These are phyloP conservation scores for Listrodromus nycthemerus DNA, from an alignment of 2,888 invertebrate genomes.

Conservation along the genomic window DNA sequence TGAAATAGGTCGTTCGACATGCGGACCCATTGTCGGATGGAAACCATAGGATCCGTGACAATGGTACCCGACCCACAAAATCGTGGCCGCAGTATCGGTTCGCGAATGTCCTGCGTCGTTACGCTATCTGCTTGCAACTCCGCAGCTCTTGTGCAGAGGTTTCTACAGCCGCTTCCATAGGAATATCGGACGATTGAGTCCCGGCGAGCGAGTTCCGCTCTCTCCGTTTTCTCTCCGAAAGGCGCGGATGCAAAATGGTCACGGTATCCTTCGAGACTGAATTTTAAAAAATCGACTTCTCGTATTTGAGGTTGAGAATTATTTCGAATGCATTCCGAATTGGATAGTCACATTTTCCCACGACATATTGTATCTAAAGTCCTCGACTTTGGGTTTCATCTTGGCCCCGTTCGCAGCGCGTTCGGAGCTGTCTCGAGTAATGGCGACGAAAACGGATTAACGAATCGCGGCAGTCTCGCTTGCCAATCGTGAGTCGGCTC, in stretches of 20 bases:
- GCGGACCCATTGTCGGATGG: constrained; percentile 78
- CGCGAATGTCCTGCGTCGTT: constrained; percentile 32
- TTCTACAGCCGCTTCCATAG: background rate
- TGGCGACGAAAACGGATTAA: background rate
- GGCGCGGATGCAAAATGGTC: background rate
- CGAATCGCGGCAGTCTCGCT: background rate
- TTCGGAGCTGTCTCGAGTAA: background rate
- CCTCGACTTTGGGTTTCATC: background rate
- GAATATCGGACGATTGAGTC: constrained; percentile 5
- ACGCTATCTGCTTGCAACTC: constrained; percentile 34
- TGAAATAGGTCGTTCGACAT: constrained; percentile 78
- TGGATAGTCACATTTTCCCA: background rate
- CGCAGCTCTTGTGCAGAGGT: background rate
- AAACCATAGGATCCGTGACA: constrained; percentile 73
- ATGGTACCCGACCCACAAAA: constrained; percentile 37
- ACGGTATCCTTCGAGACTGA: background rate
- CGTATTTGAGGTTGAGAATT: background rate
- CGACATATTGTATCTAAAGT: background rate
- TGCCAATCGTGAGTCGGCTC: background rate
- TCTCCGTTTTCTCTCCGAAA: background rate
- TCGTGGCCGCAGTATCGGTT: constrained; percentile 24
- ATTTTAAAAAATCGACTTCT: background rate
- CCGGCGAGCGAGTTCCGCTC: background rate
- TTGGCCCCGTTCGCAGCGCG: background rate
- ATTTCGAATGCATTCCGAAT: background rate